Conservation (phyloP, 2,797 vertebrate species). For the Hydrocynus forskahlii region DNA sequence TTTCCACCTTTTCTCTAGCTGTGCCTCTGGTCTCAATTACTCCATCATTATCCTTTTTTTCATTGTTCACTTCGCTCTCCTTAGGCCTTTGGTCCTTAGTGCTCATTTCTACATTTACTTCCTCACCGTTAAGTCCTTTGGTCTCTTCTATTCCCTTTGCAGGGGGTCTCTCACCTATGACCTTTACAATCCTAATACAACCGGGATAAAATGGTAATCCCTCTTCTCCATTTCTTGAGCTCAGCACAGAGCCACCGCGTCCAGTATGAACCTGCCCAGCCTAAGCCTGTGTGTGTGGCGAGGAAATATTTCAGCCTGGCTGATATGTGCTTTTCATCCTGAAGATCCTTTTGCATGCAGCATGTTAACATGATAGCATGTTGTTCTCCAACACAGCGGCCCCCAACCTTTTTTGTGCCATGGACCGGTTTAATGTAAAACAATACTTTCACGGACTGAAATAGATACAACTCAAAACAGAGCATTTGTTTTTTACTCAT, state of each 20-base stretch:
- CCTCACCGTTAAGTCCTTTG: conserved; percentile 27
- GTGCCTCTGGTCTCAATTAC: not conserved
- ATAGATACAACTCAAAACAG: no score
- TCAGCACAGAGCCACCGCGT: conserved; percentile 39
- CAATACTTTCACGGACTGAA: no score
- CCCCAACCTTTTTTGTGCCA: no score
- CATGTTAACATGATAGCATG: conserved; percentile 1
- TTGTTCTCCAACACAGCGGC: conserved; percentile 38
- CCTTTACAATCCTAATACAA: conserved; percentile 39
- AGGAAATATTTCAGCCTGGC: conserved; percentile 40
- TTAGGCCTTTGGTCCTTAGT: conserved; percentile 4
- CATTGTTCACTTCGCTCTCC: conserved; percentile 9
- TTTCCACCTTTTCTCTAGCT: not conserved
- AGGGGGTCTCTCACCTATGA: conserved; percentile 37
- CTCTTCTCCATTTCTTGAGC: conserved; percentile 40
- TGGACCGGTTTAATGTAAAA: no score
- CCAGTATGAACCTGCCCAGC: conserved; percentile 38
- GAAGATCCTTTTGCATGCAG: conserved; percentile 38
- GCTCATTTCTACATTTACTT: conserved; percentile 5
- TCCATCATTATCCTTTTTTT: not conserved
- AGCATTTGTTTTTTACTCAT: no score
- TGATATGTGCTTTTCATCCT: conserved; percentile 38
- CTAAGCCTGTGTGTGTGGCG: conserved; percentile 20
- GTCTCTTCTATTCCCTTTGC: not conserved
- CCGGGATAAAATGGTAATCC: conserved; percentile 54